Evolutionary conservation across 2,113 vertebrate species (phyloP), one percentile per base, ranked within the genome.

Genomic region (Megatriorchis doriae): DNA sequence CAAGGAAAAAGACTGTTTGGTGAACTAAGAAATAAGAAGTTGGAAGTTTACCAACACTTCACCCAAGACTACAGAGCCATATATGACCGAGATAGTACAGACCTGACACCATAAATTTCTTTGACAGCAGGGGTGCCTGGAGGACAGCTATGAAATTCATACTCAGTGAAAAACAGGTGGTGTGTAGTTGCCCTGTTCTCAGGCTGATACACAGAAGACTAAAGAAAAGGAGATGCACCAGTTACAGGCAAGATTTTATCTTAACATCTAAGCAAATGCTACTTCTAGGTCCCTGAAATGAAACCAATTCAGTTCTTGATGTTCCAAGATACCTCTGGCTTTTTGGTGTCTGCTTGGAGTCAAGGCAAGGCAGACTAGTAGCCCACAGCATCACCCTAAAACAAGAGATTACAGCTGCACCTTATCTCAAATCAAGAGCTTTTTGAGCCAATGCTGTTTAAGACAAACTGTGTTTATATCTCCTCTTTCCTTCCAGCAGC

Each of bases 41-140:
- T 84, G 26, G 13, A 93, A 79, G 6, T 61, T 52, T 81, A 62
- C 15, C 42, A 92, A 34, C 36, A 61, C 13, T 79, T 86, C 36
- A 72, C 3, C 8, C 50, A 73, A 63, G 29, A 63, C 58, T 65
- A 56, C 7, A 78, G 38, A 89, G 47, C 11, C 34, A 56, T 42
- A 0, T 25, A 84, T 82, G 9, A 81, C 2, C 2, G 10, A 73
- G 20, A 67, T 0, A 88, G 32, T 11, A 67, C 18, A 77, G 59
- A 81, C 1, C 16, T 34, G 11, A 94, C 29, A 84, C 4, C 25
- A 36, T 7, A 81, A 26, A 73, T 31, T n/a, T 70, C 13, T 85
- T 65, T 78, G 42, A 66, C 27, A 73, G 43, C 7, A 59, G 45
- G 7, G 12, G 10, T 63, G 31, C 43, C 67, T 72, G 72, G n/a